Base-by-base conservation (phyloP, 2,113 vertebrate species). In the Notechis scutatus region DNA sequence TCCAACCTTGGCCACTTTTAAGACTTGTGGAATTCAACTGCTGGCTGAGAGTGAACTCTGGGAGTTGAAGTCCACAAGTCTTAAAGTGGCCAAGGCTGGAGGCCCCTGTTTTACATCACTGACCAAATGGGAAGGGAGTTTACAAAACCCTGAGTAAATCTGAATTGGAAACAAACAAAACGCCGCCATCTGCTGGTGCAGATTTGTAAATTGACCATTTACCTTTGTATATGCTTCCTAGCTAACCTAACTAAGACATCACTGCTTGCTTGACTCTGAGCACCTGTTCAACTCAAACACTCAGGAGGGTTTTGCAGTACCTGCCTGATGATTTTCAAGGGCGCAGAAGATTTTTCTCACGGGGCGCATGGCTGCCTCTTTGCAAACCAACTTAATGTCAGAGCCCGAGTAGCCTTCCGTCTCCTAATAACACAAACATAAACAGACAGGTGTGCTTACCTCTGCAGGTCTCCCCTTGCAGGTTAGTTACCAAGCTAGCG, bases 281-380 rank as follows among this genome's bases (percentile, higher is more conserved):
- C 21, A 55, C 1, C 74, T 45, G 34, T 34, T 1, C 90, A 81
- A 21, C 26, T 47, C n/a, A 10, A 61, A 59, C 26, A 23, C 6
- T 0, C 0, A 55, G 81, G 0, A 64, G 54, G 34, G 56, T 69
- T 21, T 69, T 87, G 74, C 4, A 0, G 64, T 98, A 99, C 99
- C 98, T 92, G 97, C 94, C 92, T 97, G 96, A 85, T 98, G 97
- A 59, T 97, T 98, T 97, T 99, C 99, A 88, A 99, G 98, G 4
- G 98, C 97, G 12, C 97, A 96, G 45, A 99, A 99, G 90, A 99
- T 98, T 96, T 99, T 99, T 93, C 99, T 98, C 93, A 99, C 97
- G 1, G 99, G 98, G 92, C 99, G 98, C 99, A 99, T 99, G 20
- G 99, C 99, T 8, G 99, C 98, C 92, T 99, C 99, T 93, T 99